Conservation (phyloP, 2,113 vertebrate species). For the Coregonus clupeaformis region DNA sequence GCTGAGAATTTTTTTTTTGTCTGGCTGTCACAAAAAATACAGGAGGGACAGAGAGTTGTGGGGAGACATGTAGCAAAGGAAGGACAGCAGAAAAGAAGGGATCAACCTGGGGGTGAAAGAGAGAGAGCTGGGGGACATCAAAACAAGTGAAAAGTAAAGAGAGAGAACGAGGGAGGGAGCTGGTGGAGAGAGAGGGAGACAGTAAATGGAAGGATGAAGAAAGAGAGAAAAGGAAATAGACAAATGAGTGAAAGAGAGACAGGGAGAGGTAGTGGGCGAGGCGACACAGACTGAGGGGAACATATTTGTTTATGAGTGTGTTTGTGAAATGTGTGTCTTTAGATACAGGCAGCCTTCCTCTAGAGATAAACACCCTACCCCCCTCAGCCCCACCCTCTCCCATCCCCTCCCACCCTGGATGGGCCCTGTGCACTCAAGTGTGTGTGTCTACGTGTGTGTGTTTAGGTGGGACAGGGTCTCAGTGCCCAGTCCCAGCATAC, state of each 20-base stretch:
- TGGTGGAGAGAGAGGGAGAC: not conserved
- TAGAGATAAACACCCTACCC: slow-evolving; percentile 69
- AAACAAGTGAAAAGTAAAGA: slow-evolving; percentile 26
- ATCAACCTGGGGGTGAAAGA: slow-evolving; percentile 43
- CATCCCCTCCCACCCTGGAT: slow-evolving; percentile 63
- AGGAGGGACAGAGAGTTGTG: slow-evolving; percentile 52
- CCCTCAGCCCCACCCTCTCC: slow-evolving; percentile 34
- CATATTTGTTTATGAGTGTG: slow-evolving; percentile 32
- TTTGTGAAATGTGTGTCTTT: slow-evolving; percentile 58
- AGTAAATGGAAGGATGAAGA: not conserved
- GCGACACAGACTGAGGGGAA: not conserved
- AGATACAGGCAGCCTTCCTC: slow-evolving; percentile 75
- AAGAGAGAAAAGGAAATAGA: not conserved
- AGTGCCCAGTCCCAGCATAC: slow-evolving; percentile 49
- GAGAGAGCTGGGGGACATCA: slow-evolving; percentile 17
- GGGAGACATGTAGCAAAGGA: slow-evolving; percentile 46
- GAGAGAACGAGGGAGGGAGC: slow-evolving; percentile 31
- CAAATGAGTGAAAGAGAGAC: not conserved
- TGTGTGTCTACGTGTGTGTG: slow-evolving; percentile 38
- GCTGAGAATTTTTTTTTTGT: slow-evolving; percentile 58
- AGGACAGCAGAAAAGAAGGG: slow-evolving; percentile 58
- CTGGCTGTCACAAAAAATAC: slow-evolving; percentile 69
- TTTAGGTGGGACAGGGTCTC: slow-evolving; percentile 58
- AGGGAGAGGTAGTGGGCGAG: slow-evolving; percentile 39
- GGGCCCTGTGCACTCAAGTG: slow-evolving; percentile 58